Base-by-base conservation (phyloP, 2,113 vertebrate genomes). In the Buteo buteo region DNA sequence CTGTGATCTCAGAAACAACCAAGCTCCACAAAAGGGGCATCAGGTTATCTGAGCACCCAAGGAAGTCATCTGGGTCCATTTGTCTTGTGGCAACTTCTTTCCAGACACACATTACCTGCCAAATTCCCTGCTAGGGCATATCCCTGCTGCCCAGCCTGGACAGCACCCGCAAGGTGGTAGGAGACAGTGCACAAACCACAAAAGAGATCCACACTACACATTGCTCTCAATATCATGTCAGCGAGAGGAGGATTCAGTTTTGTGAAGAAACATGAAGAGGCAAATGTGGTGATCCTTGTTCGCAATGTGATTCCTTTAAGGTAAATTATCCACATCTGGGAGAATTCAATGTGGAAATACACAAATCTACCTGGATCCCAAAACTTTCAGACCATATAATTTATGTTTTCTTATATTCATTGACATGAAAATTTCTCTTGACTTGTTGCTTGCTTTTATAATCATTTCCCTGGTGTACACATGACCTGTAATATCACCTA, bases 401-500 rank as follows among this genome's bases (percentile, higher is more conserved):
- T 74, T 58, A 44, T 70, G 22, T 44, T 88, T 78, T 79, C 76
- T 66, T 55, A 70, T 52, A 47, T 57, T 82, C 25, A 78, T 12
- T 50, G 11, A 52, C 47, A 72, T 15, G 16, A 71, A 90, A 88
- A 66, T 34, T 45, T 73, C 42, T 45, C 49, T 19, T 15, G 22
- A 86, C 28, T 36, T 45, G 13, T 45, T 74, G 47, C 70, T 84
- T 65, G 14, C 20, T 59, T 77, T 50, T 86, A 66, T 21, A 80
- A 21, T 54, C 5, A 49, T 79, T 44, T 64, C 45, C 66, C 40
- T 64, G 31, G 19, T 40, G 52, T 14, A 34, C 19, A 44, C n/a
- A 62, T 0, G 0, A n/a, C 52, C 55, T 81, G 44, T 55, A 74
- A 61, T 44, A 54, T 44, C 0, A 0, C 70, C 26, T 64, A 55